Evolutionary conservation across 2,888 invertebrate species (phyloP).

Genomic region (Mythimna lalbum): DNA sequence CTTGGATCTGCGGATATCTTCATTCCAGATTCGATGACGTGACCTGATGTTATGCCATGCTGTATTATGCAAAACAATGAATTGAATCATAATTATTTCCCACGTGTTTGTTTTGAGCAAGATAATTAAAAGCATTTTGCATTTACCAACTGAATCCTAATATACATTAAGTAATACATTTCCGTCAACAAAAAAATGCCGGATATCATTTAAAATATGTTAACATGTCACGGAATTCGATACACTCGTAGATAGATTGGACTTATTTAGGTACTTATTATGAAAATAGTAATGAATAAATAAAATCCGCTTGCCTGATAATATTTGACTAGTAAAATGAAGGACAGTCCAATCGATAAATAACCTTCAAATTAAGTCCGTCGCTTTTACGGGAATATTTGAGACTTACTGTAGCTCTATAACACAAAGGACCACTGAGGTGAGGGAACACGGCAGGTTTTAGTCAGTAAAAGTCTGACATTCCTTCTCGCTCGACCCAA

Average conservation of each 20-base stretch:
- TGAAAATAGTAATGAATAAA: not conserved
- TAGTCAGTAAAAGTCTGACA: no score
- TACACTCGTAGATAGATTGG: conserved; percentile 10
- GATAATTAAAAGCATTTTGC: conserved; percentile 23
- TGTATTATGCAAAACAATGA: not conserved
- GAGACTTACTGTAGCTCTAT: no score
- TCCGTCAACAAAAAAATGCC: conserved; percentile 62
- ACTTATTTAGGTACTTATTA: conserved; percentile 6
- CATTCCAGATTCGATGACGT: no score
- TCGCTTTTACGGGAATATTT: no score
- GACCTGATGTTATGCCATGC: no score
- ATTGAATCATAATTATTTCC: conserved; percentile 9
- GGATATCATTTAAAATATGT: conserved; percentile 46
- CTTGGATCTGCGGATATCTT: no score
- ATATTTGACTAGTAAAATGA: not conserved
- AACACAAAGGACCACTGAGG: no score
- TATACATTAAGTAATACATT: conserved; percentile 24
- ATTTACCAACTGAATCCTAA: conserved; percentile 14
- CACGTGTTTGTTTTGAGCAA: conserved; percentile 15
- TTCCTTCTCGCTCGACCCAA: no score
- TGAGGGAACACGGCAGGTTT: no score
- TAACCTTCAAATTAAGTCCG: not conserved
- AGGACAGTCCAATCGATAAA: not conserved
- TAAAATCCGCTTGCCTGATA: not conserved
- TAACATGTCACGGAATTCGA: conserved; percentile 36